phyloP scores from a whole-genome alignment of 1,140 invertebrate species.

The Heliconius hewitsoni region DNA sequence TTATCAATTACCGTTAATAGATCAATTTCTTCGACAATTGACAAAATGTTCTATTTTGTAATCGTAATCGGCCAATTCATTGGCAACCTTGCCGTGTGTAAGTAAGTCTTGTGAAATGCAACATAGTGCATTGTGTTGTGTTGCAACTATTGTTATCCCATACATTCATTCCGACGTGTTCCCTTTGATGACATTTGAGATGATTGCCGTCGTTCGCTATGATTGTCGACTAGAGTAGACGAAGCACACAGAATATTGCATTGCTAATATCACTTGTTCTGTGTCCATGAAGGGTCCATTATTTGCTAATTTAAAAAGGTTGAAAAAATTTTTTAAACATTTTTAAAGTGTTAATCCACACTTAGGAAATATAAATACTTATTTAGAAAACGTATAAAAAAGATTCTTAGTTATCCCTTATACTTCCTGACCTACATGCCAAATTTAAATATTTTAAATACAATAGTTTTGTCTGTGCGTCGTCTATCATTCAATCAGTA shows the following conservation, averaged over 20 bases:
- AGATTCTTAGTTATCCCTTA: too few species aligned
- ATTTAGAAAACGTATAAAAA: too few species aligned
- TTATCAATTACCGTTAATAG: slow-evolving; percentile 1
- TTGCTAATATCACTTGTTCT: neutral
- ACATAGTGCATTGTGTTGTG: slow-evolving; percentile 42
- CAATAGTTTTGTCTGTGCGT: too few species aligned
- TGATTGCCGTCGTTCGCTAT: slow-evolving; percentile 39
- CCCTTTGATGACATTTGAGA: slow-evolving; percentile 45
- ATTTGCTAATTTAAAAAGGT: neutral
- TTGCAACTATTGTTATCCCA: slow-evolving; percentile 40
- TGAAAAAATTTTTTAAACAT: too few species aligned
- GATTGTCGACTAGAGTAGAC: slow-evolving; percentile 27
- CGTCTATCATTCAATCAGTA: too few species aligned
- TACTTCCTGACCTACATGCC: too few species aligned
- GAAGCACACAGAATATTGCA: neutral
- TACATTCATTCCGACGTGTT: slow-evolving; percentile 40
- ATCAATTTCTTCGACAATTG: slow-evolving; percentile 17
- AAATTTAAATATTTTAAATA: too few species aligned
- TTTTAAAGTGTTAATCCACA: too few species aligned
- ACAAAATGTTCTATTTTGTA: slow-evolving; percentile 18
- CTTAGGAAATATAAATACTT: too few species aligned
- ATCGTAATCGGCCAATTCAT: slow-evolving; percentile 31
- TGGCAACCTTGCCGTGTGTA: slow-evolving; percentile 35
- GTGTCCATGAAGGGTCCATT: neutral
- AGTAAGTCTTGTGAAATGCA: slow-evolving; percentile 34